Base-by-base conservation (phyloP, 2,113 vertebrate genomes). In the Otis tarda region DNA sequence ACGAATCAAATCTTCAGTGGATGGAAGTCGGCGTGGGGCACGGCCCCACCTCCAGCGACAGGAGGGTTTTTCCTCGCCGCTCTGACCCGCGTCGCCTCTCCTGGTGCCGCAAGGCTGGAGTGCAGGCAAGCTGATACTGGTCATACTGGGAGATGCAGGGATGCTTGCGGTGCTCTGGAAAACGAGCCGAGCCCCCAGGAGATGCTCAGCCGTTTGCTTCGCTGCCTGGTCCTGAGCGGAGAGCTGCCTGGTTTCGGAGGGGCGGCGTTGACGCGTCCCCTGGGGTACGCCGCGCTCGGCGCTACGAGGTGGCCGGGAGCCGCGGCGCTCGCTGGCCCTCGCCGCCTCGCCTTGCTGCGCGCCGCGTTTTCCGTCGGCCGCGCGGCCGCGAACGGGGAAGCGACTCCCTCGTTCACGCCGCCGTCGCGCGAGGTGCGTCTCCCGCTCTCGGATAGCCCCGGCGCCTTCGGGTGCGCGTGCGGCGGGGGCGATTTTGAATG, bases 331-430 rank as follows among this genome's bases (percentile, higher is more conserved):
- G n/a, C 56, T 33, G 67, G 21, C 57, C 47, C 52, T 47, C 5
- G 0, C 1, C 0, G 15, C 24, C 24, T 49, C 35, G 17, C 16
- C 20, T 5, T 33, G 25, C 47, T 12, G 7, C 21, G 17, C 2
- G 12, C 43, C 25, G 10, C 1, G 2, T n/a, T 20, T 59, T 13
- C 63, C 6, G 0, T 63, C 84, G 27, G 11, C 81, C 6, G 20
- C 9, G 9, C 2, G 2, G 39, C 5, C 0, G 15, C 47, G 64
- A 47, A 23, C 16, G 13, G 80, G 88, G 78, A 41, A 15, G 83
- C 85, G 88, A 85, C 64, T 91, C 81, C 69, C 35, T 65, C 94
- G 82, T 85, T 87, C 41, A 79, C 57, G 30, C 70, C 3, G 7
- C 37, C 6, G 21, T 20, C 6, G 24, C 71, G 19, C 39, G 17